Evolutionary conservation across 1,140 invertebrate genomes (phyloP), one percentile per base, ranked within the genome.

Genomic region (Anoplolepis gracilipes): DNA sequence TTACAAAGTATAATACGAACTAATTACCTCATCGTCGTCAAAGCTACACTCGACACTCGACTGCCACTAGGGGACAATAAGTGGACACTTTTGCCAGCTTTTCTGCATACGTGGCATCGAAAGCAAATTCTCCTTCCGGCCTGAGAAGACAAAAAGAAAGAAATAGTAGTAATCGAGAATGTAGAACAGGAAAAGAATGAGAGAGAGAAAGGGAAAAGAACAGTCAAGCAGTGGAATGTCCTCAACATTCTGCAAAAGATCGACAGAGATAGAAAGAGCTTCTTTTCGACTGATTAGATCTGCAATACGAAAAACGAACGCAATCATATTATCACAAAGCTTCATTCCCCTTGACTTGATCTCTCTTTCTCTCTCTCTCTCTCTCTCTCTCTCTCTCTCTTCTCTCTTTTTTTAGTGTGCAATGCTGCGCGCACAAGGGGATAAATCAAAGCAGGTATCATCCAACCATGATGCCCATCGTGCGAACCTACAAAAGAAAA

Each of bases 21-120:
- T 93, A 93, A 93, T 93, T 93, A 93, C 91, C 90, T 81, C 82
- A 82, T 91, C 88, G 90, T 90, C 90, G 84, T 92, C 92, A 93
- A 93, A 93, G 92, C 82, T 85, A 78, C 61, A 89, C 92, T 93
- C 89, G 87, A 78, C 61, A 89, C 92, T 93, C 89, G 87, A 92
- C 91, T 85, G 62, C 84, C 84, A 87, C 88, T 91, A 81, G 73
- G 72, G 75, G 75, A 92, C 90, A 92, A 92, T 91, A 90, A 92
- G 92, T 92, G 88, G 91, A 73, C 88, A 92, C 92, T 92, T 92
- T 88, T 70, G 85, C 81, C 62, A 92, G 91, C 89, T 92, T 92
- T 93, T 92, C 89, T 92, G 91, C 92, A 92, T 92, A 92, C 92
- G 90, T 87, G 89, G 87, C 90, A 92, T 92, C 88, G 89, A 85